Percentiles rank a stretch among this genome's conserved stretches.
Conservation (phyloP, 37 sponge, comb jelly and placozoan species). For the Hormiphora californensis region DNA sequence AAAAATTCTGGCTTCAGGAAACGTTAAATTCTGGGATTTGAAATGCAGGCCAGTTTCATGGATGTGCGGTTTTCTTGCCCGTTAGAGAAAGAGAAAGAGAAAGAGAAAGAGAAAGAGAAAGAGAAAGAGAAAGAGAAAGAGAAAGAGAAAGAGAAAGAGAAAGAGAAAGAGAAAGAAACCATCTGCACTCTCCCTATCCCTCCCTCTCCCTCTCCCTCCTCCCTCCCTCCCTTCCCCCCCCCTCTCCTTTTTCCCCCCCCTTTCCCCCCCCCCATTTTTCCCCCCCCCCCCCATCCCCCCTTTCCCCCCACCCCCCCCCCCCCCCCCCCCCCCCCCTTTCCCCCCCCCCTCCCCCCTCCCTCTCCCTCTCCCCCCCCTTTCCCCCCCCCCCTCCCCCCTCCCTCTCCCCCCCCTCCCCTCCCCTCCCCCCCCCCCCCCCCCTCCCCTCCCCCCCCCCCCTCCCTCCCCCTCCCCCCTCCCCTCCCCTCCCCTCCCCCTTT, state of each 20-base stretch:
- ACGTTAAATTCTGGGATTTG: too few relatives aligned
- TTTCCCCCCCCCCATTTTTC: conserved; percentile 55
- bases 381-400: not conserved
- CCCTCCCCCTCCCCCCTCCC: not conserved
- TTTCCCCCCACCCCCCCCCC: conserved; percentile 52
- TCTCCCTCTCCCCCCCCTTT: not conserved
- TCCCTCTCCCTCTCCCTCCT: not conserved
- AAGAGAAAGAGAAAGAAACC: not conserved
- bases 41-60: too few relatives aligned
- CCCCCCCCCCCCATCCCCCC: conserved; percentile 47
- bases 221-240: not conserved
- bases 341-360: not conserved
- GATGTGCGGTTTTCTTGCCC: too few relatives aligned
- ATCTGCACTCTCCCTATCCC: not conserved
- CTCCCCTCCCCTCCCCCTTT: not conserved
- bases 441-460: not conserved
- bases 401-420: conserved; percentile 24
- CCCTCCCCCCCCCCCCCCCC: conserved; percentile 3
- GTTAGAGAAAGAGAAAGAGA: not conserved
- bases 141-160: not conserved
- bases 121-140: not conserved
- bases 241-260: conserved; percentile 9
- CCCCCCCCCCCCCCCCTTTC: not conserved
- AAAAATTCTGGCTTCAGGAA: too few relatives aligned
- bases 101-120: not conserved